Conservation (phyloP, 2,797 vertebrate species). For the Myotis daubentonii region DNA sequence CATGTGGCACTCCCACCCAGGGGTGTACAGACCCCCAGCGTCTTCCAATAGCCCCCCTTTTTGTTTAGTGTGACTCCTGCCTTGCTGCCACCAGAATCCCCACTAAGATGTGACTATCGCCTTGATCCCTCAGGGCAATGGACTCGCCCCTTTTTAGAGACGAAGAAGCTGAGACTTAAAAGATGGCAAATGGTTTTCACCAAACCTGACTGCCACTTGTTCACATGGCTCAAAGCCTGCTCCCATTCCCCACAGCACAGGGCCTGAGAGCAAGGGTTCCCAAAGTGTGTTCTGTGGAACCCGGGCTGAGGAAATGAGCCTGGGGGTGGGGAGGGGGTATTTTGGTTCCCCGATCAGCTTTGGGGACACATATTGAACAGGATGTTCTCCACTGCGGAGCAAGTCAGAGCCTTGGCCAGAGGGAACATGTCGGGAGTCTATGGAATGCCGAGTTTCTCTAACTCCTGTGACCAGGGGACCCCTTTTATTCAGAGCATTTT, state of each 20-base stretch:
- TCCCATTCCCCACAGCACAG: not conserved
- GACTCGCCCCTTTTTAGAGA: not conserved
- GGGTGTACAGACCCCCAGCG: not conserved
- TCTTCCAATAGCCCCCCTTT: not conserved
- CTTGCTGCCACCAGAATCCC: not conserved
- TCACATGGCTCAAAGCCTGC: rapidly evolving
- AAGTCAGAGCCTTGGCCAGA: not conserved
- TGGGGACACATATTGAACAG: not conserved
- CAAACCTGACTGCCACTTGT: not conserved
- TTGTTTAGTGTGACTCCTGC: not conserved
- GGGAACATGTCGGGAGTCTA: rapidly evolving
- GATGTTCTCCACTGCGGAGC: not conserved
- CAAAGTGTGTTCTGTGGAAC: not conserved
- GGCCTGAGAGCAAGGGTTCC: not conserved
- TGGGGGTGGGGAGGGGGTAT: not conserved
- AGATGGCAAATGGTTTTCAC: not conserved
- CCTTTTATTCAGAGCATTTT: not conserved
- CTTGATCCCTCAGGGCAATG: not conserved
- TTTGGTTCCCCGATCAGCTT: not conserved
- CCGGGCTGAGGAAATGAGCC: not conserved
- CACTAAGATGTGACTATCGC: not conserved
- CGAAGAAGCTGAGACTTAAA: not conserved
- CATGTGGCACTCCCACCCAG: rapidly evolving
- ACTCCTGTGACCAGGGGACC: not conserved
- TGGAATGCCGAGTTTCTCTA: not conserved